Evolutionary conservation across 2,888 invertebrate species (phyloP), one percentile per base, ranked within the genome.

Genomic region (Sylvicola fuscatus): DNA sequence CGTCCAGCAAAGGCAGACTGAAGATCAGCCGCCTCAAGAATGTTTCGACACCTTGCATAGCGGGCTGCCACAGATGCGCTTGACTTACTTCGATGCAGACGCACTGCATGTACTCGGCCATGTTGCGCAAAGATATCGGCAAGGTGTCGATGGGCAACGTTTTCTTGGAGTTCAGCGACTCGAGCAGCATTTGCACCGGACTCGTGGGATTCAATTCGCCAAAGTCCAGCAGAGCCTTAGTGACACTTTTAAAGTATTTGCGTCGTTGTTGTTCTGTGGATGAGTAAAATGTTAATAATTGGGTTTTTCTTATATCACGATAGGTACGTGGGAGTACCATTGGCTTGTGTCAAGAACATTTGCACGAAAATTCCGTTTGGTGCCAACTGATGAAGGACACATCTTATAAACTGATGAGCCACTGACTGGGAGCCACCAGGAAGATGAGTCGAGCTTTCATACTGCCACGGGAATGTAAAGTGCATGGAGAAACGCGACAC

Each of bases 351-450:
- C 57, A 89, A 77, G 56, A 97, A 93, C 53, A 98, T 75, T 62
- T 97, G 95, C 43, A 86, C 68, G 56, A 97, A 97, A 40, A 98
- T 83, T 43, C 93, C 92, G 58, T 97, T 92, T 0, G 93, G 92
- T 1, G 95, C 90, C 37, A 98, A 65, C 60, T 97, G 93, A 53
- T 98, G 97, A 37, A 98, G 66, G 40, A 90, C 83, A 53, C 95
- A 97, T 45, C 98, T 73, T 40, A 98, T 65, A 62, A 97, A 93
- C 62, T 98, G 98, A 54, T 92, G 80, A 14, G 95, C 95, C 17
- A 97, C 92, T 51, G 89, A 90, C 42, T 87, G 78, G 3, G 87
- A 86, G 51, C 92, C 89, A 40, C 95, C 93, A 1, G 97, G 92
- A 43, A 95, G 66, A 42, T 93, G 84, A 29, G 86, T 71, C 49